Conservation (phyloP, 1,140 invertebrate species). For the Wiebesia pumilae region DNA sequence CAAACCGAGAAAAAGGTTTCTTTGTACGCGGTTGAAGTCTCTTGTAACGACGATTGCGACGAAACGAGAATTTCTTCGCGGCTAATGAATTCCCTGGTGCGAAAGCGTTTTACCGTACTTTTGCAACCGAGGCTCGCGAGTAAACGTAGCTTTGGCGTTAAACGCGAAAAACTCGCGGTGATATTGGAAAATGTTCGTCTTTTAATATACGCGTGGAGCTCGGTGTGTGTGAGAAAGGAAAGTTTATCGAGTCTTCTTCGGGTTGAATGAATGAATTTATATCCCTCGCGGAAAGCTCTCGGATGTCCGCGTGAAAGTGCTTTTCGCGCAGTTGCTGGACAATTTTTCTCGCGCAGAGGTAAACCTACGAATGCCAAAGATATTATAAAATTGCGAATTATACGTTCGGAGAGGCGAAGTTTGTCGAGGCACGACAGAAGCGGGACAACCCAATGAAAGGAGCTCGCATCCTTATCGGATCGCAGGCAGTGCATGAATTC, state of each 20-base stretch:
- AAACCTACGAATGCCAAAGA: not conserved
- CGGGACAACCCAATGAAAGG: not conserved
- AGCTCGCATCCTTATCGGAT: not conserved
- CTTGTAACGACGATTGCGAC: not conserved
- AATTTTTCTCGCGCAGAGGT: not conserved
- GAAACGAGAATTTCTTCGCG: not conserved
- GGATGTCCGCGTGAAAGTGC: too few relatives aligned
- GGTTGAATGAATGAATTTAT: not conserved
- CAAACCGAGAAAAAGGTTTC: not conserved
- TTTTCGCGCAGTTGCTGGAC: not conserved
- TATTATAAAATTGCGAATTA: not conserved
- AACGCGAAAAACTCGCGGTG: not conserved
- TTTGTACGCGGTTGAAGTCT: not conserved
- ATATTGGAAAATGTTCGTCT: not conserved
- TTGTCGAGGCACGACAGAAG: too few relatives aligned
- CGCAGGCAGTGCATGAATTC: not conserved
- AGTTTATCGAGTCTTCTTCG: not conserved
- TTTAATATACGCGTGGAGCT: not conserved
- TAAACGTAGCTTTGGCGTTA: too few relatives aligned
- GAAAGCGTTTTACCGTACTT: too few relatives aligned
- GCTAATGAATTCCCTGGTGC: not conserved
- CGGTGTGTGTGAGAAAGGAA: not conserved
- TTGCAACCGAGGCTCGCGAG: too few relatives aligned
- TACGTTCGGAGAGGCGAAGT: too few relatives aligned
- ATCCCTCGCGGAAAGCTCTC: not conserved